A percentile compares a stretch with the other conserved stretches of the same genome.
Evolutionary conservation across 2,113 vertebrate species (phyloP).

Genomic region (Carassius carassius): DNA sequence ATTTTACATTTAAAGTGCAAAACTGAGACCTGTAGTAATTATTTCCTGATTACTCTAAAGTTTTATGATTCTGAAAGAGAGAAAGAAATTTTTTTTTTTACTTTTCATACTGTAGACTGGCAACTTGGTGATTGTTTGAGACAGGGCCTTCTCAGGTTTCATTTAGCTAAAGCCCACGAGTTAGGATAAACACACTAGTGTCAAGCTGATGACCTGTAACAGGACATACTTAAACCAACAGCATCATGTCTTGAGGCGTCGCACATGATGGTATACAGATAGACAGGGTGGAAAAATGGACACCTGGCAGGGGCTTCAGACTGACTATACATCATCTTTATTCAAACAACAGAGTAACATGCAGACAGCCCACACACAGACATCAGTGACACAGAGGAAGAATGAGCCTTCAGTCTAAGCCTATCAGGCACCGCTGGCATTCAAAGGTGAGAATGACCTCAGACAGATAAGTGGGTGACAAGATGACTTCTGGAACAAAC

Average conservation of each 20-base stretch:
- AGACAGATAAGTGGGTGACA: slow-evolving; percentile 64
- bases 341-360: slow-evolving; percentile 66
- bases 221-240: slow-evolving; percentile 35
- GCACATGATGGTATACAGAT: slow-evolving; percentile 49
- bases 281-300: slow-evolving; percentile 57
- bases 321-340: slow-evolving; percentile 55
- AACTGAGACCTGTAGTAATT: not conserved
- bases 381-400: slow-evolving; percentile 66
- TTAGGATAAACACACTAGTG: not conserved
- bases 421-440: slow-evolving; percentile 65
- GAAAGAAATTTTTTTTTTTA: not conserved
- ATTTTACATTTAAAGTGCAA: too few species aligned
- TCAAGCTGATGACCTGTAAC: slow-evolving; percentile 46
- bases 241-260: slow-evolving; percentile 34
- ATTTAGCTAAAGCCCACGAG: not conserved
- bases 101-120: not conserved
- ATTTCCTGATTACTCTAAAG: not conserved
- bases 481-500: slow-evolving; percentile 11
- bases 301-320: slow-evolving; percentile 50
- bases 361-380: slow-evolving; percentile 60
- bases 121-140: not conserved
- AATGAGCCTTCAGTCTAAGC: slow-evolving; percentile 67
- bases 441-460: slow-evolving; percentile 66
- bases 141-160: slow-evolving; percentile 18
- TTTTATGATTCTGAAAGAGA: not conserved